A percentile compares a stretch with the other conserved stretches of the same genome.
Conservation (phyloP, 2,113 vertebrate genomes). For the Takifugu bimaculatus region DNA sequence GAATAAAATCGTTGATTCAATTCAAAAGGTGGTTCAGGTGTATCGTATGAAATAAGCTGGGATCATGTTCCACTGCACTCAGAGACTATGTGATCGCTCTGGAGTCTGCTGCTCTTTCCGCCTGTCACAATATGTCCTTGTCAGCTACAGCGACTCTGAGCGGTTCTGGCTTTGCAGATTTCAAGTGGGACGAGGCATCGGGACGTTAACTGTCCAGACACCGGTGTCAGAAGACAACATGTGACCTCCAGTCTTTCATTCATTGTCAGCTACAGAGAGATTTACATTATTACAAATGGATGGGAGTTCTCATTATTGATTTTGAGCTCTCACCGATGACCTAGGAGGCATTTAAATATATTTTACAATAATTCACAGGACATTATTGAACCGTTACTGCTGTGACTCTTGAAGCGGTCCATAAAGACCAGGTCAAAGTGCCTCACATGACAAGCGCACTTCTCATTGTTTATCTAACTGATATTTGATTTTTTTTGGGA, state of each 20-base stretch:
- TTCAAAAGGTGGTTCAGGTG: too few relatives aligned
- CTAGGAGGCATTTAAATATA: too few relatives aligned
- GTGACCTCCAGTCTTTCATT: not conserved
- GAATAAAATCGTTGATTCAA: too few relatives aligned
- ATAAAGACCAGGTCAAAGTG: too few relatives aligned
- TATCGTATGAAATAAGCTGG: not conserved
- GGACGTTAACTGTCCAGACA: constrained; percentile 1
- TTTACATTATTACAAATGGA: too few relatives aligned
- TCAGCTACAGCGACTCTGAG: constrained; percentile 22
- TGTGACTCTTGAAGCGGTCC: too few relatives aligned
- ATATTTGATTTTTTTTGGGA: not conserved
- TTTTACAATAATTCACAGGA: too few relatives aligned
- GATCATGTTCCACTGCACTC: constrained; percentile 23
- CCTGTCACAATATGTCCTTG: constrained; percentile 36
- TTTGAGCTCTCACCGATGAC: too few relatives aligned
- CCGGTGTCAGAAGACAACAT: constrained; percentile 8
- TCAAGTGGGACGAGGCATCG: constrained; percentile 12
- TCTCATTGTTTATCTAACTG: not conserved
- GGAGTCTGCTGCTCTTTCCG: constrained; percentile 17
- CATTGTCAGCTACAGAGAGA: too few relatives aligned
- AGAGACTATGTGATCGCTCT: constrained; percentile 29
- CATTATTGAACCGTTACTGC: too few relatives aligned
- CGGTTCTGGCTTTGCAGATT: constrained; percentile 14
- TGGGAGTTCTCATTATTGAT: too few relatives aligned
- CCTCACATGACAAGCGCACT: too few relatives aligned